These are phyloP conservation scores for Rhabdomys pumilio DNA, from an alignment of 2,797 vertebrate species.

Conservation along the genomic window DNA sequence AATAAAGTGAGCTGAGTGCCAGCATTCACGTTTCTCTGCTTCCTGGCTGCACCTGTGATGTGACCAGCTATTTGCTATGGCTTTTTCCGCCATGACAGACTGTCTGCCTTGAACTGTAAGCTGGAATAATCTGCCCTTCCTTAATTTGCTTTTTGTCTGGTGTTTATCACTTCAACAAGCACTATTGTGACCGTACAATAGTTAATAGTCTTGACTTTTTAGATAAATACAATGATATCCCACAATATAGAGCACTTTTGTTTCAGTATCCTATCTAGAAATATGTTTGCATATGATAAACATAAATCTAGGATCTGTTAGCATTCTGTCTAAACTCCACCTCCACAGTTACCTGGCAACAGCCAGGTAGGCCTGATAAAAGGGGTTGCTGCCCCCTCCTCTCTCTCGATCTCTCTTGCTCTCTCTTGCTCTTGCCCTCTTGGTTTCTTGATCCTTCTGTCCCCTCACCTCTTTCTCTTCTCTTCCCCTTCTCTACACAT, in stretches of 20 bases:
- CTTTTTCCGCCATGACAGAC: not conserved
- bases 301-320: not conserved
- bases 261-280: not conserved
- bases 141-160: not conserved
- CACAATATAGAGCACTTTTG: not conserved
- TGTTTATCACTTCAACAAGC: not conserved
- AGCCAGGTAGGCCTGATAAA: too few relatives aligned
- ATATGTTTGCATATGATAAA: conserved; percentile 18
- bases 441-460: too few relatives aligned
- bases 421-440: too few relatives aligned
- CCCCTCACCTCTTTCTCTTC: too few relatives aligned
- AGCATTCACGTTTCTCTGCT: not conserved
- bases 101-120: not conserved
- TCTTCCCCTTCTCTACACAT: too few relatives aligned
- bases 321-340: too few relatives aligned
- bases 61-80: not conserved
- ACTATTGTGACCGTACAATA: not conserved
- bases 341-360: too few relatives aligned
- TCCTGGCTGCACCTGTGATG: not conserved
- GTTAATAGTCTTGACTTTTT: not conserved
- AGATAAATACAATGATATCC: not conserved
- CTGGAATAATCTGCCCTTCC: not conserved
- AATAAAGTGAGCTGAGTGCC: not conserved
- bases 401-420: too few relatives aligned
- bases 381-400: too few relatives aligned